These are phyloP conservation scores for Phenganax stokvisi DNA, from an alignment of 92 coral and sea anemone species.

Conservation along the genomic window DNA sequence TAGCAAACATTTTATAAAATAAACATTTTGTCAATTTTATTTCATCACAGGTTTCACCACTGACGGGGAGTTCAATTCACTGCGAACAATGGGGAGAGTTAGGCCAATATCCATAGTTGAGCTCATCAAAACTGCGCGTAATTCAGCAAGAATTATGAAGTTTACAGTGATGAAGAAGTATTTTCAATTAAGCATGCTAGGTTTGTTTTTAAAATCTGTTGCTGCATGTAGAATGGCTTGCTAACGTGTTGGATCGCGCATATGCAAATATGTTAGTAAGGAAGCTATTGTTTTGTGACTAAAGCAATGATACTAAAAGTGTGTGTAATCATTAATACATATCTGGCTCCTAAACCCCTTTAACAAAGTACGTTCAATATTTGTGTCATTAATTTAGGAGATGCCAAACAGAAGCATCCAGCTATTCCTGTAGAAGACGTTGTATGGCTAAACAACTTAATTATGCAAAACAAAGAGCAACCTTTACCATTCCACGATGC, in stretches of 20 bases:
- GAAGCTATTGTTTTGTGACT: not conserved
- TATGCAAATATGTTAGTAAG: conserved; percentile 3
- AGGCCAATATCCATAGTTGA: conserved; percentile 6
- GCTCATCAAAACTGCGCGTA: conserved; percentile 3
- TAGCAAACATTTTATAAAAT: not conserved
- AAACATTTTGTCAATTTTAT: not conserved
- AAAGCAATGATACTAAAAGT: too few species aligned
- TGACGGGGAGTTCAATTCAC: conserved; percentile 14
- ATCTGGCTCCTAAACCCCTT: conserved; percentile 3
- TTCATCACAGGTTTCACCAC: not conserved
- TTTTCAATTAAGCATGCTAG: not conserved
- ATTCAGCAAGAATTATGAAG: conserved; percentile 5
- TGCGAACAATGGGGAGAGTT: conserved; percentile 6
- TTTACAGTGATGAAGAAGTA: conserved; percentile 3
- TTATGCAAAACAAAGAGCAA: conserved; percentile 18
- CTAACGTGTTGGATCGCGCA: not conserved
- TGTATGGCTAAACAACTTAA: conserved; percentile 42
- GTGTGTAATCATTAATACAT: not conserved
- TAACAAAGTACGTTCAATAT: not conserved
- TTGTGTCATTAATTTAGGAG: not conserved
- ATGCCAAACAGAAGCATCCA: conserved; percentile 46
- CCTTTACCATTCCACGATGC: conserved; percentile 32
- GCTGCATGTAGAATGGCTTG: too few species aligned
- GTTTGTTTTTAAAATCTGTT: not conserved
- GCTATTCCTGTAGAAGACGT: conserved; percentile 55